Percentiles rank a stretch among this genome's conserved stretches.
Evolutionary conservation across 2,113 vertebrate genomes (phyloP).

Genomic region (Esox niger): DNA sequence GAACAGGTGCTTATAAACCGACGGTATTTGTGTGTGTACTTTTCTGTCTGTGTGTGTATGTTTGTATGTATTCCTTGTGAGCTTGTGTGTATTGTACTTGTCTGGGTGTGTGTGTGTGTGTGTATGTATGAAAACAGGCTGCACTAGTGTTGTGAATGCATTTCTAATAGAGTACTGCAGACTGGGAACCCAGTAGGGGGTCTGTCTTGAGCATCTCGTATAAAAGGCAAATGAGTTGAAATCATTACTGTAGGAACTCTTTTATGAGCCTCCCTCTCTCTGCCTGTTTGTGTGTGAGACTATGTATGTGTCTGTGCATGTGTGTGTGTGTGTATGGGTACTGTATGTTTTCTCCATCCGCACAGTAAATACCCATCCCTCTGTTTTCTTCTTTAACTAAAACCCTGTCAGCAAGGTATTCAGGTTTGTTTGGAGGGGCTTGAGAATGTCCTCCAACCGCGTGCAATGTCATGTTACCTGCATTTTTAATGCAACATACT

Average conservation of each 20-base stretch:
- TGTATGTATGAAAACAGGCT: neutral
- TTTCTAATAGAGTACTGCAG: neutral
- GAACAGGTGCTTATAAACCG: constrained; percentile 27
- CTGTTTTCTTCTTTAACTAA: neutral
- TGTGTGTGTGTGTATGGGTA: no score
- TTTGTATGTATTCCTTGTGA: neutral
- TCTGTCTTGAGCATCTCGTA: constrained; percentile 30
- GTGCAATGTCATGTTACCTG: constrained; percentile 42
- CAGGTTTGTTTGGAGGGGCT: constrained; percentile 33
- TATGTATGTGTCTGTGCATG: no score
- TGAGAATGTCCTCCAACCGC: constrained; percentile 11
- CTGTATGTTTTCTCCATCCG: constrained; percentile 16
- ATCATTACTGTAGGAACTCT: constrained; percentile 27
- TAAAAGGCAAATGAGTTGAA: constrained; percentile 37
- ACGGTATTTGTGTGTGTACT: no score
- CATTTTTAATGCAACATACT: constrained; percentile 33
- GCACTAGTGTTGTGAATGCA: neutral
- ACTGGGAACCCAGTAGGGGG: constrained; percentile 18
- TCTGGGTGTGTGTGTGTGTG: neutral
- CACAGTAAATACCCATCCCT: neutral
- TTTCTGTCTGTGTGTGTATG: neutral
- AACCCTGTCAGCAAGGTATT: constrained; percentile 16
- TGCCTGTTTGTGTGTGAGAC: no score
- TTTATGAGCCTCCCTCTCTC: constrained; percentile 22
- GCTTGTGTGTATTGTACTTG: neutral